Evolutionary conservation across 2,888 invertebrate genomes (phyloP).

Genomic region (Podotricha telesiphe): DNA sequence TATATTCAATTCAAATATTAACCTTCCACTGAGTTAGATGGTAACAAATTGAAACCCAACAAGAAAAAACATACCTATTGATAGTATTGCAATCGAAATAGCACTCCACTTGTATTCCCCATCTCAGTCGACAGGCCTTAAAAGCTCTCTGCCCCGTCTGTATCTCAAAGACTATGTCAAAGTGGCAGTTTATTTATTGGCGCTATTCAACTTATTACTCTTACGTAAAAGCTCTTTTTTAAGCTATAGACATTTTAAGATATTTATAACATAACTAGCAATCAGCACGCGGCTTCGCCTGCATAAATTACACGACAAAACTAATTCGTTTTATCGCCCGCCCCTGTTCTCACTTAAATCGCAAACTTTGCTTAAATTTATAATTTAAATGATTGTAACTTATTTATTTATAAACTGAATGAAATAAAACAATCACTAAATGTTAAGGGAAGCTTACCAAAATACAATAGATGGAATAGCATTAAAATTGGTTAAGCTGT

Average conservation of each 20-base stretch:
- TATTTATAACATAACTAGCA: not conserved
- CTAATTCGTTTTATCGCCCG: too few relatives aligned
- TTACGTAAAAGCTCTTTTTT: not conserved
- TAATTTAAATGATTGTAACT: too few relatives aligned
- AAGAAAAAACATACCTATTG: conserved; percentile 13
- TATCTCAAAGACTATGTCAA: conserved; percentile 11
- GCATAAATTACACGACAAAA: too few relatives aligned
- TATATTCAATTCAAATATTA: not conserved
- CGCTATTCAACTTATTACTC: not conserved
- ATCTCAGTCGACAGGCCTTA: conserved; percentile 20
- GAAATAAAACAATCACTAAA: too few relatives aligned
- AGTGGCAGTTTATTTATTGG: conserved; percentile 19
- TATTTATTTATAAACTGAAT: too few relatives aligned
- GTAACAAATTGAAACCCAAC: not conserved
- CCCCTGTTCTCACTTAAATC: too few relatives aligned
- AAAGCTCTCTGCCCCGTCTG: conserved; percentile 20
- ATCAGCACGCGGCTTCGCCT: too few relatives aligned
- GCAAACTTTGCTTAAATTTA: too few relatives aligned
- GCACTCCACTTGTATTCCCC: conserved; percentile 22
- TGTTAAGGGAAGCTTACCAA: too few relatives aligned
- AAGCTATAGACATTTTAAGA: not conserved
- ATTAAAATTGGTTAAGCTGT: too few relatives aligned
- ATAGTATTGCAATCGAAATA: conserved; percentile 20
- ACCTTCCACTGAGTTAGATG: not conserved
- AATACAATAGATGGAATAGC: too few relatives aligned